phyloP scores from a whole-genome alignment of 1,140 invertebrate genomes.

The Leptestheria dahalacensis region DNA sequence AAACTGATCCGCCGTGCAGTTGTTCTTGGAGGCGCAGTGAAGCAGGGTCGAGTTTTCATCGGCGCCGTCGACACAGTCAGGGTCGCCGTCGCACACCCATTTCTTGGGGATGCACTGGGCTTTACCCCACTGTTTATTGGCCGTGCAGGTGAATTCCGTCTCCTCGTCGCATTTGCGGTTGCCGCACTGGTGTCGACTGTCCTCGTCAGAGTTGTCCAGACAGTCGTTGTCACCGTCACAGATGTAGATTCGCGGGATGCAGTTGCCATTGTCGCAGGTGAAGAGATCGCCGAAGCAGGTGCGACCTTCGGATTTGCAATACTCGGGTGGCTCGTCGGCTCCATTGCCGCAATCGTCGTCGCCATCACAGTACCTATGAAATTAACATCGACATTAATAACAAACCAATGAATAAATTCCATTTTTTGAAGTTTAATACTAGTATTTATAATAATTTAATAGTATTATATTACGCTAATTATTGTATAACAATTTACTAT shows the following conservation, averaged over 20 bases:
- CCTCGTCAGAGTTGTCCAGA: slow-evolving; percentile 80
- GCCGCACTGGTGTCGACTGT: slow-evolving; percentile 77
- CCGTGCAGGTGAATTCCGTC: slow-evolving; percentile 76
- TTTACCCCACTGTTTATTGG: slow-evolving; percentile 77
- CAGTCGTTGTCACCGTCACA: slow-evolving; percentile 95
- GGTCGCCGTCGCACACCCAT: slow-evolving; percentile 91
- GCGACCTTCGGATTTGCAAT: slow-evolving; percentile 82
- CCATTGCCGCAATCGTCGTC: slow-evolving; percentile 80
- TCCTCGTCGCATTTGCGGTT: slow-evolving; percentile 80
- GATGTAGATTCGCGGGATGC: slow-evolving; percentile 90
- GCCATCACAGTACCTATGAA: slow-evolving; percentile 78
- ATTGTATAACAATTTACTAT: no score
- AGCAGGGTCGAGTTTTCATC: slow-evolving; percentile 78
- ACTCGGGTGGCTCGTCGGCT: slow-evolving; percentile 45
- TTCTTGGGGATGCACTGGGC: slow-evolving; percentile 84
- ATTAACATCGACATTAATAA: no score
- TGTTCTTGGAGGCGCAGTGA: slow-evolving; percentile 56
- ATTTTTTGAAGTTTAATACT: no score
- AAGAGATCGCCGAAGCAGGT: slow-evolving; percentile 91
- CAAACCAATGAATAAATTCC: no score
- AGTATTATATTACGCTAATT: no score
- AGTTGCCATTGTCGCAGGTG: slow-evolving; percentile 92
- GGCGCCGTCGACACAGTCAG: slow-evolving; percentile 90
- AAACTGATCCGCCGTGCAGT: slow-evolving; percentile 69
- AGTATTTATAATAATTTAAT: no score